These are phyloP conservation scores for Brachyopa scutellaris DNA, from an alignment of 2,888 invertebrate species.

Conservation along the genomic window DNA sequence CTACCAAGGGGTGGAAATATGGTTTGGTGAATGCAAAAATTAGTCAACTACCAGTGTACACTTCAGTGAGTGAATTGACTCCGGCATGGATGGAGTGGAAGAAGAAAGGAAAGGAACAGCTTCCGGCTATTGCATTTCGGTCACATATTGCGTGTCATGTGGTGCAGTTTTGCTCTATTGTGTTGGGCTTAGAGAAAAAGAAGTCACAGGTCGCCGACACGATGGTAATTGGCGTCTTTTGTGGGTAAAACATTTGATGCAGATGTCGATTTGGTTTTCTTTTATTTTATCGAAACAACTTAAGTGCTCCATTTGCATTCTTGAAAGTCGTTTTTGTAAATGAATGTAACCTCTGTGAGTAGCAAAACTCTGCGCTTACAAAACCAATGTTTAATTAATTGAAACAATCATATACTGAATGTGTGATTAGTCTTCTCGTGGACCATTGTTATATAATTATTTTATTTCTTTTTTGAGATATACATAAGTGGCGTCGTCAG, in stretches of 20 bases:
- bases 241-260: not conserved
- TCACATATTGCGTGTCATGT: slow-evolving; percentile 54
- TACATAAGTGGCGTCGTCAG: not conserved
- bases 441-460: not conserved
- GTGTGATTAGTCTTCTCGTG: not conserved
- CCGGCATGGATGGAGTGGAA: not conserved
- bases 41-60: slow-evolving; percentile 53
- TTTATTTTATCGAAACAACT: too few relatives aligned
- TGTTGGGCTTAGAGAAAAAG: slow-evolving; percentile 11
- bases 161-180: slow-evolving; percentile 50
- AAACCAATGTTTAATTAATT: too few relatives aligned
- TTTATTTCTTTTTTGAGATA: too few relatives aligned
- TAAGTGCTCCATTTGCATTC: too few relatives aligned
- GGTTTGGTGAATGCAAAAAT: slow-evolving; percentile 53
- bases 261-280: not conserved
- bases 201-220: slow-evolving; percentile 47
- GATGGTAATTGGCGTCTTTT: slow-evolving; percentile 35
- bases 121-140: slow-evolving; percentile 65
- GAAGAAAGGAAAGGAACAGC: slow-evolving; percentile 26
- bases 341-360: too few relatives aligned
- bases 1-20: slow-evolving; percentile 58
- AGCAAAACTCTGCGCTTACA: too few relatives aligned
- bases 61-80: slow-evolving; percentile 58
- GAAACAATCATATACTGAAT: too few relatives aligned
- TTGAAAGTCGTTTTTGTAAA: too few relatives aligned